Evolutionary conservation across 1,140 invertebrate genomes (phyloP), one percentile per base, ranked within the genome.

Genomic region (Brachionus asplanchnoidis): DNA sequence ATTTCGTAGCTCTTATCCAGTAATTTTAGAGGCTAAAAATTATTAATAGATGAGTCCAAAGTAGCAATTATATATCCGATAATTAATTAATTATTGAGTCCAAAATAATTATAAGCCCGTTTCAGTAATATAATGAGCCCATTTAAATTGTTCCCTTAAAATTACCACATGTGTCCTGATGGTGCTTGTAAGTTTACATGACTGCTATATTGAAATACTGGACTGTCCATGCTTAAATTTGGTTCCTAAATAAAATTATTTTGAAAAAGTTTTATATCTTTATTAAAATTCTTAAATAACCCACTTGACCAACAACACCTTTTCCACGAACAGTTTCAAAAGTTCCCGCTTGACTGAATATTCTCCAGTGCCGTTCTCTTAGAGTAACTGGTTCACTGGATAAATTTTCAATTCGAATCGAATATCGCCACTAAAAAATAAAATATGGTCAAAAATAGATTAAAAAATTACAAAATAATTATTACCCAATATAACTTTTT

Each of bases 141-240:
- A n/a, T n/a, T n/a, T n/a, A n/a, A 26, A 50, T 65, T 50, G 5
- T 12, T 1, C 23, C 5, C 32, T 36, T 36, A 32, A 26, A 66
- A n/a, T 11, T 68, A 85, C 97, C 96, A 98, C 96, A 99, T 98
- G 88, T 98, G 96, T 42, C 97, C 97, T 90, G 95, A 96, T n/a
- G 96, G 95, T 68, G 96, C 95, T 90, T 98, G 96, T 79, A 99
- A 91, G 86, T 95, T 96, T 36, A 99, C 95, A 90, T 98, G 96
- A 89, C 95, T 96, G 88, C 94, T 95, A 89, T 98, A 99, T 90
- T 99, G 97, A 91, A 98, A 99, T 86, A 96, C 96, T 73, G 96
- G 96, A 85, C 94, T 92, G 53, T 92, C 91, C 86, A 93, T 93
- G 8, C 95, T 95, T 50, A 98, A 91, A 75, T 96, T 92, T 65